Evolutionary conservation across 2,113 vertebrate species (phyloP).

Genomic region (Psettodes erumei): DNA sequence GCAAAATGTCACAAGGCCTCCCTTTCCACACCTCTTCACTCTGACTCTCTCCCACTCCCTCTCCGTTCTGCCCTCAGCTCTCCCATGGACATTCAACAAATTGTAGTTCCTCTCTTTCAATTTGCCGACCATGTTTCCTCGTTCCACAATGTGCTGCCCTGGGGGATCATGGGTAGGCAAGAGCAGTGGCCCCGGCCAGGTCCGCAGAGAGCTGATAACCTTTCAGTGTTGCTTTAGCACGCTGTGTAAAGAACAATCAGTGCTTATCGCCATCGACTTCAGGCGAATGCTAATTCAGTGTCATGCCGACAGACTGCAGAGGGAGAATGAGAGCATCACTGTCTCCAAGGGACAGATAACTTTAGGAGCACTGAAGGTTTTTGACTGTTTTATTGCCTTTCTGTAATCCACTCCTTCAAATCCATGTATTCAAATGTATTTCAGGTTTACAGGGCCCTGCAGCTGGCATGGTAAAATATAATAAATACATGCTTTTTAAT

Average conservation of each 20-base stretch:
- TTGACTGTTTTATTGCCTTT: constrained; percentile 35
- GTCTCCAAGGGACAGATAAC: constrained; percentile 36
- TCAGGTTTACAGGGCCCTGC: constrained; percentile 12
- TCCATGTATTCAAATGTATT: constrained; percentile 10
- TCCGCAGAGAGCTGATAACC: constrained; percentile 77
- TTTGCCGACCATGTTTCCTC: constrained; percentile 59
- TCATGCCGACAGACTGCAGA: constrained; percentile 53
- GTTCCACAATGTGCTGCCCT: constrained; percentile 64
- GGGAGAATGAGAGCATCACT: constrained; percentile 30
- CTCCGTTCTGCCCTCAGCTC: constrained; percentile 45
- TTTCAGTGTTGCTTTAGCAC: constrained; percentile 72
- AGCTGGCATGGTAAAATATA: constrained; percentile 4
- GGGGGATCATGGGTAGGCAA: constrained; percentile 51
- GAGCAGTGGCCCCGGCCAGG: constrained; percentile 65
- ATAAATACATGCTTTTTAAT: background rate
- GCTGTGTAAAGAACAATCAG: constrained; percentile 79
- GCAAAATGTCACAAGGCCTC: constrained; percentile 65
- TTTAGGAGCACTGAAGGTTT: constrained; percentile 12
- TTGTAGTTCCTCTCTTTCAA: constrained; percentile 75
- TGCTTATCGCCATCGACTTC: constrained; percentile 73
- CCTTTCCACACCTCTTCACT: constrained; percentile 45
- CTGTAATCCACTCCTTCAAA: constrained; percentile 37
- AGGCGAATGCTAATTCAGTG: constrained; percentile 74
- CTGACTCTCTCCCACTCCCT: constrained; percentile 1
- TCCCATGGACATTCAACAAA: constrained; percentile 61